phyloP scores from a whole-genome alignment of 2,888 invertebrate species.

The Parnassius orleans region DNA sequence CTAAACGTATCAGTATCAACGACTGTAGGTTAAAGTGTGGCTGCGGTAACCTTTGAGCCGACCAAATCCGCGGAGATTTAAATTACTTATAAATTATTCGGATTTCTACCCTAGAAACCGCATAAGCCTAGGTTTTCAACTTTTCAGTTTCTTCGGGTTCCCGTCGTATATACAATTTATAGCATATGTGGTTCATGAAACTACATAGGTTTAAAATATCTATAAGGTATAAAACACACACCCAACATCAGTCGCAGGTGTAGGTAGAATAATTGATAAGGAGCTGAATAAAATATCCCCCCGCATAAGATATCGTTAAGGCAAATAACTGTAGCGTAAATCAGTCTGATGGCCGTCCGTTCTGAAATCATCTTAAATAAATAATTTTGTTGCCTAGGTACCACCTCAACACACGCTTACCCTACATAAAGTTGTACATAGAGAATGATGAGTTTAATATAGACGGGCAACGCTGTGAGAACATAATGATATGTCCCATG shows the following conservation, averaged over 20 bases:
- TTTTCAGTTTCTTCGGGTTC: no score
- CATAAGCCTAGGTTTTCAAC: no score
- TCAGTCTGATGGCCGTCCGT: conserved; percentile 17
- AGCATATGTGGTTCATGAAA: no score
- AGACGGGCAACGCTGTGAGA: conserved; percentile 95
- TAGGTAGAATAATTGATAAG: conserved; percentile 18
- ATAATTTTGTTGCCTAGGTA: conserved; percentile 75
- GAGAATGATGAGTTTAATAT: conserved; percentile 97
- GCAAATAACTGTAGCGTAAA: conserved; percentile 19
- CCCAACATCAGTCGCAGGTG: conserved; percentile 6
- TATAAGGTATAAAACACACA: conserved; percentile 5
- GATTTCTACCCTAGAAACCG: no score
- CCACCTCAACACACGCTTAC: conserved; percentile 91
- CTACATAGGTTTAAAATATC: no score
- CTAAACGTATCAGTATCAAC: no score
- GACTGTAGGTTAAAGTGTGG: no score
- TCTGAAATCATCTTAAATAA: conserved; percentile 24
- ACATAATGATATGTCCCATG: conserved; percentile 97
- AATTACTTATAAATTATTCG: no score
- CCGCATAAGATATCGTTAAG: conserved; percentile 14
- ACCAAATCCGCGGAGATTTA: no score
- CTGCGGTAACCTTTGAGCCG: no score
- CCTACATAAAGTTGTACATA: conserved; percentile 94
- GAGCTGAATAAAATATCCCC: conserved; percentile 20
- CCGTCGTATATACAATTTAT: no score